Evolutionary conservation across 2,797 vertebrate species (phyloP), one percentile per base, ranked within the genome.

Genomic region (Decapterus maruadsi): DNA sequence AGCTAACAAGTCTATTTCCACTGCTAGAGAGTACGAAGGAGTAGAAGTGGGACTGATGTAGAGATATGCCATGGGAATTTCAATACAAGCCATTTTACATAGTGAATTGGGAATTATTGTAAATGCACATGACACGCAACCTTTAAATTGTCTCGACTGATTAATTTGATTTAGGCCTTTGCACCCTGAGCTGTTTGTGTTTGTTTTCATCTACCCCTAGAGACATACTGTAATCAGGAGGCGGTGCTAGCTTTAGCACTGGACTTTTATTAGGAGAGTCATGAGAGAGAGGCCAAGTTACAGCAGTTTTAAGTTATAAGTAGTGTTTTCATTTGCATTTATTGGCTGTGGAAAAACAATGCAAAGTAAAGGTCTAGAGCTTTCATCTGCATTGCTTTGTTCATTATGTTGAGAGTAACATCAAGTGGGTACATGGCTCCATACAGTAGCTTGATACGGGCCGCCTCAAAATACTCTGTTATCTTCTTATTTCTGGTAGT

Each of bases 101-200:
- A 60, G 75, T 72, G 50, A 62, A 54, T 56, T 61, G 63, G 64
- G 81, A 69, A 80, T 78, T 4, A 55, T 14, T 51, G 31, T 59
- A 51, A 70, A 82, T 56, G n/a, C 38, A 62, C 36, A 8, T 20
- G n/a, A 62, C 4, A 34, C 51, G 42, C 17, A 65, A 53, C 50
- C 54, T 61, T 66, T 68, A 55, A 72, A 72, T 58, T 36, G n/a
- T 51, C 34, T 43, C 53, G 51, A 66, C 26, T 20, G 31, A 54
- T 77, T 22, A 0, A 62, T 68, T 75, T 34, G 40, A 29, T 59
- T 59, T 19, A 46, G 54, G 36, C 60, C 69, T 75, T 40, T 55
- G 36, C 71, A 77, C 58, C 40, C 34, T 2, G 8, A 6, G 36
- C 9, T 65, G 43, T 80, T 65, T 64, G 36, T 65, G 22, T 69